Percentiles rank a stretch among this genome's conserved stretches.
phyloP scores from a whole-genome alignment of 2,888 invertebrate species.

The Polydesmus complanatus region DNA sequence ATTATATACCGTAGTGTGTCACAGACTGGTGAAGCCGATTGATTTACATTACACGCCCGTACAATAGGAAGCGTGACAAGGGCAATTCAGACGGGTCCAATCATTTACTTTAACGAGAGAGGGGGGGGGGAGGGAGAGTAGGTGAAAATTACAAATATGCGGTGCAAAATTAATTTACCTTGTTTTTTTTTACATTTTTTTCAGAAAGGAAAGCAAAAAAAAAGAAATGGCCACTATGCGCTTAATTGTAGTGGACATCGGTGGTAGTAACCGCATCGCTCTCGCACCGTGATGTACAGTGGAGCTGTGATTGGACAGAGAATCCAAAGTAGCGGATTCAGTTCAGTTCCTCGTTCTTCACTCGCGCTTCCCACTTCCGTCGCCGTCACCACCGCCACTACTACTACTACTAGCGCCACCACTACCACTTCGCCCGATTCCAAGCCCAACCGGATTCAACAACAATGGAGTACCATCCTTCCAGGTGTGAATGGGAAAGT shows the following conservation, averaged over 20 bases:
- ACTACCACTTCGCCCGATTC: neutral
- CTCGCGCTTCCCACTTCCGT: neutral
- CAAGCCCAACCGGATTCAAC: neutral
- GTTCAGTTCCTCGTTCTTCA: neutral
- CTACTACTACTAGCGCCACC: neutral
- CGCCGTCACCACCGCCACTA: neutral
- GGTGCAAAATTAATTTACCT: no score
- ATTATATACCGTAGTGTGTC: no score
- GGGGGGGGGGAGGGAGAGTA: no score
- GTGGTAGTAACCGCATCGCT: neutral
- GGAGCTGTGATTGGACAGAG: conserved; percentile 10
- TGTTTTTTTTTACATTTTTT: no score
- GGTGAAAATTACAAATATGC: no score
- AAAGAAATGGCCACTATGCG: neutral
- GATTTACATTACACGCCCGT: no score
- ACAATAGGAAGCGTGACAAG: no score
- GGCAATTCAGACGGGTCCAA: no score
- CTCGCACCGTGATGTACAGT: conserved; percentile 13
- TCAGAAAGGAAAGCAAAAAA: no score
- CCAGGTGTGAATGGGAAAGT: conserved; percentile 52
- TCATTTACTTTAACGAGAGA: no score
- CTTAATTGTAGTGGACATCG: neutral
- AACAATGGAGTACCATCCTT: neutral
- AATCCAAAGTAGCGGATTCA: conserved; percentile 12
- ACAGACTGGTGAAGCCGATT: no score